A percentile compares a stretch with the other conserved stretches of the same genome.
Evolutionary conservation across 2,888 invertebrate genomes (phyloP).

Genomic region (Aleiodes alternator): DNA sequence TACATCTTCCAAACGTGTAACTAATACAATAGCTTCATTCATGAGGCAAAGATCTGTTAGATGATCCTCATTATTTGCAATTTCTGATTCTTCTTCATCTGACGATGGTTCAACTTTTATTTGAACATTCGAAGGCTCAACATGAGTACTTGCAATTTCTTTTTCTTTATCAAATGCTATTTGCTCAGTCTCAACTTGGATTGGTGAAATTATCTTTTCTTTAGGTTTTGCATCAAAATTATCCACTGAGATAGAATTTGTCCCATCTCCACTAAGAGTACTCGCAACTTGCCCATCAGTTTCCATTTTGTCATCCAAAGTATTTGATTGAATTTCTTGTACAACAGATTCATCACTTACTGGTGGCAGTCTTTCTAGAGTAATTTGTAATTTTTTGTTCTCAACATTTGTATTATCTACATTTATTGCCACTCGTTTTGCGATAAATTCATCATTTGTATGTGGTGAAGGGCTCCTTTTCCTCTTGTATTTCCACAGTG

Average conservation of each 20-base stretch:
- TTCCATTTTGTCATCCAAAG: not conserved
- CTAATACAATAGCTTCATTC: slow-evolving; percentile 48
- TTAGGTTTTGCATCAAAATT: not conserved
- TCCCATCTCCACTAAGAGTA: not conserved
- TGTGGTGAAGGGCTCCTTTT: not conserved
- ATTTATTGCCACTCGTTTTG: not conserved
- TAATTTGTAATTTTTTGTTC: not conserved
- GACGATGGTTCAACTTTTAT: not conserved
- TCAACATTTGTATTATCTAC: not conserved
- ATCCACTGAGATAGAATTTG: slow-evolving; percentile 6
- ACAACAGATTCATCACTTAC: not conserved
- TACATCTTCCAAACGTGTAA: slow-evolving; percentile 49
- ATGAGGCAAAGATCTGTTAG: slow-evolving; percentile 22
- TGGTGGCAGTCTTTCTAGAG: not conserved
- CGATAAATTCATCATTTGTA: not conserved
- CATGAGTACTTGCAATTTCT: no score
- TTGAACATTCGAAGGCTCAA: no score
- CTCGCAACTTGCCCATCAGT: not conserved
- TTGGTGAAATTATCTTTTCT: not conserved
- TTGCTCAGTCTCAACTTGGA: no score
- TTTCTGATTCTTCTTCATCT: slow-evolving; percentile 5
- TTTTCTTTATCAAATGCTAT: no score
- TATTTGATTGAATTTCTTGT: no score
- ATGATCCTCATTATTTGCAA: slow-evolving; percentile 3
- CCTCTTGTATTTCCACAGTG: slow-evolving; percentile 23